Evolutionary conservation across 2,797 vertebrate genomes (phyloP), one percentile per base, ranked within the genome.

Genomic region (Melanotaenia boesemani): DNA sequence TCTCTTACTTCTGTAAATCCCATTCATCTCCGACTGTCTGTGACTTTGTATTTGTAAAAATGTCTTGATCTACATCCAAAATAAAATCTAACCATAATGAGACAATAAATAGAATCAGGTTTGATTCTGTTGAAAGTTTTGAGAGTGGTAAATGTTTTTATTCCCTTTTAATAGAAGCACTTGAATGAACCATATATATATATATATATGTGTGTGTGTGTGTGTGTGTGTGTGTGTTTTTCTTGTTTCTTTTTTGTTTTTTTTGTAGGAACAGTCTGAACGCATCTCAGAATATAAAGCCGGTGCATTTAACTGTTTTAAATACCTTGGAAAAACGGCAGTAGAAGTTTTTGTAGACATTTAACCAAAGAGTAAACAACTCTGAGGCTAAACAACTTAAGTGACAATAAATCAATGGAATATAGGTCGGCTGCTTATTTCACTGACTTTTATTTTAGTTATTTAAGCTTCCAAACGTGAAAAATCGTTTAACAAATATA

Each of bases 1-100:
- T 24, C 62, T 52, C 67, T 28, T 44, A 41, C 55, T 54, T 18
- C 36, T 63, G 46, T 63, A 55, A 77, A 77, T 74, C 71, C 70
- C 20, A 36, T 76, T 77, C 68, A 15, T 63, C 48, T 63, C 8
- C 1, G 15, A 22, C 20, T 18, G 36, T 34, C 28, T 10, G 32
- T n/a, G 28, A 36, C 32, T 50, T 57, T 18, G 37, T 57, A 34
- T 48, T 41, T 39, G 7, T 3, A 2, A 62, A 39, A 79, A 65
- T 36, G 11, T 13, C 7, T 50, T 63, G 13, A 28, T n/a, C 20
- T 59, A 6, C 12, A 44, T 12, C 5, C 20, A 16, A 57, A 57
- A 34, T 34, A 28, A 46, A 22, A 62, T 50, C 15, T 39, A 50
- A 12, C 3, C 16, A 58, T 24, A 48, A 22, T 15, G 37, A 63